Base-by-base conservation (phyloP, 2,888 invertebrate species). In the Portevinia maculata region DNA sequence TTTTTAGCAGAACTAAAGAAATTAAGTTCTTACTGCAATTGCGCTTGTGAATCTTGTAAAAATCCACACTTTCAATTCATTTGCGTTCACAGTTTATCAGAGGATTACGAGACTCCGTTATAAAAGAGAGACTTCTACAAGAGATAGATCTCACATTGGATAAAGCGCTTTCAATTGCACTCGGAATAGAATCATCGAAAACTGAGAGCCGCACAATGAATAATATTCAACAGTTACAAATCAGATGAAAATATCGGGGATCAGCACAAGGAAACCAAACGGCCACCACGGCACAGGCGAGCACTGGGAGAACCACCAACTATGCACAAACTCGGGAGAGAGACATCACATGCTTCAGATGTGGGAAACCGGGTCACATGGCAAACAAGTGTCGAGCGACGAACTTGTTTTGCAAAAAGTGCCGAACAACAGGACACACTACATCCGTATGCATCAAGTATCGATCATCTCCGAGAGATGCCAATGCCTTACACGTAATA, bases 141-240 rank as follows among this genome's bases (percentile, higher is more conserved):
- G 32, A 32, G 59, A 59, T 32, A 32, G 32, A 32, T 32, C n/a
- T 15, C 6, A 44, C 30, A 30, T 48, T 39, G 9, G 48, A 48
- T 21, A 62, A 50, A 50, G 48, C 37, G n/a, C n/a, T n/a, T n/a
- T n/a, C n/a, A n/a, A n/a, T n/a, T n/a, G n/a, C n/a, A 24, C 34
- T 46, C 13, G 62, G 48, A 37, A 64, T 64, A 13, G 28, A 64
- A 37, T 21, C 64, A 24, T 64, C 21, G 17, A 55, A 55, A 37
- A 4, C 21, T 1, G 37, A 55, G 7, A 41, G 57, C 28, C 57
- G 39, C 57, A 57, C 39, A 8, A 39, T 57, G 57, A 37, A 41
- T 13, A 41, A 13, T 24, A 41, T 57, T 11, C 57, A 57, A 8
- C 57, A 37, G 7, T 3, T 57, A 3, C 34, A 57, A 9, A 32